A percentile compares a stretch with the other conserved stretches of the same genome.
Evolutionary conservation across 2,113 vertebrate species (phyloP).

Genomic region (Epinephelus fuscoguttatus): DNA sequence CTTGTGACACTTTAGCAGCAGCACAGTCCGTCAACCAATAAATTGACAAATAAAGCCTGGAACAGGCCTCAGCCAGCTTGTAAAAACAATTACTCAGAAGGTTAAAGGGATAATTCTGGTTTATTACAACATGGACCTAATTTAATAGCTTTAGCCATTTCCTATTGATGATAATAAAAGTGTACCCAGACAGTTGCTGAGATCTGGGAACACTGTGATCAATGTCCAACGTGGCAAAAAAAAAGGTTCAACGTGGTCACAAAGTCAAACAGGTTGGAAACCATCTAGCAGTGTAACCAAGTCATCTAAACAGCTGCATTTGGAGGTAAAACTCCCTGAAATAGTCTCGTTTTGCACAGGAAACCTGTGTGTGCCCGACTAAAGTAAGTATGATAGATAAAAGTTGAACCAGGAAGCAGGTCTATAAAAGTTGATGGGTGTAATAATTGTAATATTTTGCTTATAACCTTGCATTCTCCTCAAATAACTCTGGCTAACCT

Average conservation of each 20-base stretch:
- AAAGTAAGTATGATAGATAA: too few species aligned
- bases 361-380: background rate
- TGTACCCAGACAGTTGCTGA: background rate
- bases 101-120: background rate
- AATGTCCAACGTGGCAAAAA: background rate
- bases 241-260: too few species aligned
- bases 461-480: too few species aligned
- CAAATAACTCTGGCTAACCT: too few species aligned
- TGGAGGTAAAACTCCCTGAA: background rate
- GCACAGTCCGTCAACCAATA: background rate
- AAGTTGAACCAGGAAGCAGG: background rate
- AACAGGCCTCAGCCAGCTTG: background rate
- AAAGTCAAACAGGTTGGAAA: background rate
- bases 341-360: too few species aligned
- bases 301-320: background rate
- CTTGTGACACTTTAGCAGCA: background rate
- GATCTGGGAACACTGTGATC: background rate
- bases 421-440: too few species aligned
- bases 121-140: background rate
- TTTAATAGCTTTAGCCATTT: background rate
- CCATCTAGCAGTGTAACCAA: background rate
- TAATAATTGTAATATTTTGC: too few species aligned
- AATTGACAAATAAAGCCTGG: background rate
- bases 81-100: background rate
- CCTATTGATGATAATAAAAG: background rate